These are phyloP conservation scores for Portevinia maculata DNA, from an alignment of 2,888 invertebrate species.

Conservation along the genomic window DNA sequence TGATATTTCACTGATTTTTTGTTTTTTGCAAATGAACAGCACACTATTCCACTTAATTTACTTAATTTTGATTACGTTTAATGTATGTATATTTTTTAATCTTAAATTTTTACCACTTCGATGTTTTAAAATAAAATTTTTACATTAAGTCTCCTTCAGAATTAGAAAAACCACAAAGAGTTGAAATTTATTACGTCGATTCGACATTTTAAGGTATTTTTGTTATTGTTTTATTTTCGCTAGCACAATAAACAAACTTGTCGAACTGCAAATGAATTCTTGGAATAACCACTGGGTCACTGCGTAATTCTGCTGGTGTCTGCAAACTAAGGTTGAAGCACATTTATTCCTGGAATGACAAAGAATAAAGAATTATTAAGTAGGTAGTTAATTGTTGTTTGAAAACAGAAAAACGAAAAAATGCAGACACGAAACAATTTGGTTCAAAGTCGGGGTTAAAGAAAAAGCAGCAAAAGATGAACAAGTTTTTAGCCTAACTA, in stretches of 20 bases:
- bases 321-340: conserved; percentile 18
- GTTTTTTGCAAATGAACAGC: conserved; percentile 13
- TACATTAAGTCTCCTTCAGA: conserved; percentile 72
- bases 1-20: conserved; percentile 7
- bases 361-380: conserved; percentile 29
- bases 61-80: conserved; percentile 8
- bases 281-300: background rate
- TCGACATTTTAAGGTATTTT: conserved; percentile 77
- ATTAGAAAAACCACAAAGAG: conserved; percentile 73
- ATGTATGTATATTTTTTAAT: conserved; percentile 23
- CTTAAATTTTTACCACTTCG: conserved; percentile 17
- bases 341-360: conserved; percentile 52
- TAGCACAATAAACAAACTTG: background rate
- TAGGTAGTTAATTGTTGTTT: conserved; percentile 34
- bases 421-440: background rate
- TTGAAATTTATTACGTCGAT: conserved; percentile 76
- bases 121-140: conserved; percentile 35
- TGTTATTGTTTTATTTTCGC: background rate
- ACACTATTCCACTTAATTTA: conserved; percentile 3
- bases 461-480: conserved; percentile 40
- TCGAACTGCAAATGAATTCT: conserved; percentile 40
- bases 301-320: conserved; percentile 23
- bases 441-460: conserved; percentile 44
- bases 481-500: conserved; percentile 32
- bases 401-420: conserved; percentile 9